These are phyloP conservation scores for Macrotrachela quadricornifera DNA, from an alignment of 1,140 invertebrate species.

Conservation along the genomic window DNA sequence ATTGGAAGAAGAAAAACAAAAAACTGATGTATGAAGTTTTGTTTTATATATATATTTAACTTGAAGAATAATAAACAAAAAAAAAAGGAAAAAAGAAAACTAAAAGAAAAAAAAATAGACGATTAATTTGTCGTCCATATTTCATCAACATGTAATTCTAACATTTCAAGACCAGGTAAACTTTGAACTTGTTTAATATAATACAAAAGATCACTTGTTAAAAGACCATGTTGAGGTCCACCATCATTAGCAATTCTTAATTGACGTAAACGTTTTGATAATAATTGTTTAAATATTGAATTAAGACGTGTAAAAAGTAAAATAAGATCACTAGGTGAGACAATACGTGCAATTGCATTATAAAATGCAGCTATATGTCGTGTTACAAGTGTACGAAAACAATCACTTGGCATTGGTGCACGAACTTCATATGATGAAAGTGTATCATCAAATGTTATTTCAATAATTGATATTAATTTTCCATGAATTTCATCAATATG, in stretches of 20 bases:
- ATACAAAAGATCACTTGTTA: neutral
- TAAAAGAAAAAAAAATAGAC: too few species aligned
- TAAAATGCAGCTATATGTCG: constrained; percentile 65
- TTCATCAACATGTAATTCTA: too few species aligned
- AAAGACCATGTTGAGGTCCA: constrained; percentile 58
- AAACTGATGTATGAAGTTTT: too few species aligned
- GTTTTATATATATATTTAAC: too few species aligned
- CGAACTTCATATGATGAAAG: constrained; percentile 43
- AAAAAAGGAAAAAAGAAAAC: too few species aligned
- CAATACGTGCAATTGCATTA: constrained; percentile 48
- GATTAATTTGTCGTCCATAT: too few species aligned
- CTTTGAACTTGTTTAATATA: too few species aligned
- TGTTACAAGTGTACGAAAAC: constrained; percentile 70
- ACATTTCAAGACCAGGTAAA: too few species aligned
- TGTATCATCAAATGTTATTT: constrained; percentile 45
- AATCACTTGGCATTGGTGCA: constrained; percentile 72
- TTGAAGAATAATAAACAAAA: too few species aligned
- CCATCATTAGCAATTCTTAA: constrained; percentile 79
- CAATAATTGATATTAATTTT: constrained; percentile 70
- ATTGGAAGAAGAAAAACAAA: too few species aligned
- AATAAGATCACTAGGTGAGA: constrained; percentile 43
- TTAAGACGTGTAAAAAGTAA: constrained; percentile 62
- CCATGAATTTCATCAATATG: constrained; percentile 72
- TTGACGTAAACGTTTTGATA: constrained; percentile 55
- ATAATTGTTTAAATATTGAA: constrained; percentile 58